Percentiles rank a stretch among this genome's conserved stretches.
Evolutionary conservation across 2,797 vertebrate species (phyloP).

Genomic region (Acanthopagrus latus): DNA sequence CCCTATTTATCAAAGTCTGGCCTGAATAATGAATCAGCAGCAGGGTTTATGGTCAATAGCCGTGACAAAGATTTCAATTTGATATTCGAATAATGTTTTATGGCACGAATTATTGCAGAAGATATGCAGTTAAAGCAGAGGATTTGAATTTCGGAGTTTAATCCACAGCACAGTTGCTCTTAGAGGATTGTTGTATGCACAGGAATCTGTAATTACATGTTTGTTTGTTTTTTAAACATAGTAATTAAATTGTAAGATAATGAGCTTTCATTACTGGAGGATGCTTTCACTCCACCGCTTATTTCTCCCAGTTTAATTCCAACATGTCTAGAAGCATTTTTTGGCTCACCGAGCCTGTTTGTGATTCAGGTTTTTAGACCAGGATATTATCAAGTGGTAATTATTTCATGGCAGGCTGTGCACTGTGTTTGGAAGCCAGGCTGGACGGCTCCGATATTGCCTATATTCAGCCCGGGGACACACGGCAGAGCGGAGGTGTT

Average conservation of each 20-base stretch:
- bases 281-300: background rate
- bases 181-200: background rate
- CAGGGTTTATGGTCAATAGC: slow-evolving; percentile 12
- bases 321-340: slow-evolving; percentile 10
- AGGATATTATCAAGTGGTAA: slow-evolving; percentile 28
- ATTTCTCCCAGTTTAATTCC: slow-evolving; percentile 8
- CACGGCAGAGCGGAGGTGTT: slow-evolving; percentile 17
- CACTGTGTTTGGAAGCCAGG: slow-evolving; percentile 16
- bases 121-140: background rate
- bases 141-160: background rate
- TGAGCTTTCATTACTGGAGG: slow-evolving; percentile 10
- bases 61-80: background rate
- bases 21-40: slow-evolving; percentile 46
- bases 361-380: slow-evolving; percentile 18
- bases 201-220: background rate
- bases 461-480: slow-evolving; percentile 3
- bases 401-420: slow-evolving; percentile 26
- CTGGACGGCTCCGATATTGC: slow-evolving; percentile 23
- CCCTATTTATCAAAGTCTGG: slow-evolving; percentile 26
- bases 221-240: background rate
- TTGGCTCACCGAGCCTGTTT: slow-evolving; percentile 16
- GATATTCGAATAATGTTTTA: background rate
- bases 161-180: background rate
- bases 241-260: background rate
- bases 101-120: background rate